phyloP scores from a whole-genome alignment of 2,888 invertebrate species.

The Aspidiotus rigidus region DNA sequence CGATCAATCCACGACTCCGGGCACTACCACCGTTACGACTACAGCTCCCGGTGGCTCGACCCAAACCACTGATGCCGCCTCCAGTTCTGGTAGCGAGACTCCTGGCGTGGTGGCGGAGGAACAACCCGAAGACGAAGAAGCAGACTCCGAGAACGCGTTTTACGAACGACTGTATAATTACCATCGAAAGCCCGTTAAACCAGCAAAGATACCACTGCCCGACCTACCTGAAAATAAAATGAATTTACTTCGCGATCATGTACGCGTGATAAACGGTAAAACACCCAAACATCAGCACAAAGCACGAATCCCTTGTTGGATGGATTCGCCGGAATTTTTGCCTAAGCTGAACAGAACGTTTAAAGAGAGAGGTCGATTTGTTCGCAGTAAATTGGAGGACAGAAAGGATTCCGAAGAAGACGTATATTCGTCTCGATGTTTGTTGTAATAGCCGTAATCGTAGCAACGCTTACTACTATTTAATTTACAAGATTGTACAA shows the following conservation, averaged over 20 bases:
- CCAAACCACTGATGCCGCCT: too few species aligned
- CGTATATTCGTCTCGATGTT: constrained; percentile 1
- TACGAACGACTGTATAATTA: neutral
- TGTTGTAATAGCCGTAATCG: neutral
- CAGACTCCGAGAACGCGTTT: constrained; percentile 42
- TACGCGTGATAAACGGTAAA: constrained; percentile 4
- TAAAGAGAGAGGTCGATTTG: neutral
- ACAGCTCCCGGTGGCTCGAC: too few species aligned
- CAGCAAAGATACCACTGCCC: neutral
- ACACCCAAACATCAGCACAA: neutral
- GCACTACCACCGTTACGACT: too few species aligned
- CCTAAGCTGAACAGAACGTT: neutral
- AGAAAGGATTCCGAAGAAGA: constrained; percentile 9
- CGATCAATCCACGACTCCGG: too few species aligned
- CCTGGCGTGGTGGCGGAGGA: constrained; percentile 36
- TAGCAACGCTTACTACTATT: neutral
- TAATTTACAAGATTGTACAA: neutral
- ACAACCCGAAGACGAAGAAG: constrained; percentile 43
- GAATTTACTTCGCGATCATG: neutral
- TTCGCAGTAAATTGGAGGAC: neutral
- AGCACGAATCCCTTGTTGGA: neutral
- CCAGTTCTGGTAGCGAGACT: too few species aligned
- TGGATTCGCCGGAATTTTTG: constrained; percentile 6
- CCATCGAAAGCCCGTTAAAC: neutral
- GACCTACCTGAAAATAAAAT: neutral